A percentile compares a stretch with the other conserved stretches of the same genome.
phyloP scores from a whole-genome alignment of 2,797 vertebrate genomes.

The Cercopithecus diana region DNA sequence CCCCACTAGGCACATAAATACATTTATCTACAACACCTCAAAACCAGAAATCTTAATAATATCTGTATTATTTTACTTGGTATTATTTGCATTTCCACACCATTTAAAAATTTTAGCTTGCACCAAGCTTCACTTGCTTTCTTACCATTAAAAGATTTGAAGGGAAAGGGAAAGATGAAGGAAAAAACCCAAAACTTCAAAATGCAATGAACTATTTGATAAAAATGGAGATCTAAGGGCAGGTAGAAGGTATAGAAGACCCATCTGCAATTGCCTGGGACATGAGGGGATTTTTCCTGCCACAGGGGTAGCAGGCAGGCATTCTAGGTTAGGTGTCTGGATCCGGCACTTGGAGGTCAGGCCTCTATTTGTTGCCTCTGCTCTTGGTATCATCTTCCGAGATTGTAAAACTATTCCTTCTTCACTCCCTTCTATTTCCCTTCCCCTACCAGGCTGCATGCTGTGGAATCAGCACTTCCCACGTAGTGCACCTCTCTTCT shows the following conservation, averaged over 20 bases:
- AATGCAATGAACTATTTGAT: conserved; percentile 82
- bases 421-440: conserved; percentile 12
- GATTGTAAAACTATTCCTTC: not conserved
- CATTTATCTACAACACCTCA: conserved; percentile 97
- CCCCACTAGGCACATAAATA: conserved; percentile 96
- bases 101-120: conserved; percentile 91
- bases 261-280: conserved; percentile 67
- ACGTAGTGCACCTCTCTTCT: not conserved
- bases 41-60: conserved; percentile 92
- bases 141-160: conserved; percentile 82
- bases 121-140: conserved; percentile 86
- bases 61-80: conserved; percentile 90
- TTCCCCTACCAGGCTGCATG: not conserved
- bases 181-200: conserved; percentile 76
- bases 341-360: not conserved
- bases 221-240: conserved; percentile 73
- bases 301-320: conserved; percentile 45
- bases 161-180: conserved; percentile 56
- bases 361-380: conserved; percentile 6
- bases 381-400: conserved; percentile 36
- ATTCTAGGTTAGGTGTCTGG: not conserved
- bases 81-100: conserved; percentile 93
- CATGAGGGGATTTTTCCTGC: conserved; percentile 62
- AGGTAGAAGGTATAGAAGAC: conserved; percentile 41
- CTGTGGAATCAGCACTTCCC: not conserved